Conservation (phyloP, 2,888 invertebrate genomes). For the Blomia tropicalis region DNA sequence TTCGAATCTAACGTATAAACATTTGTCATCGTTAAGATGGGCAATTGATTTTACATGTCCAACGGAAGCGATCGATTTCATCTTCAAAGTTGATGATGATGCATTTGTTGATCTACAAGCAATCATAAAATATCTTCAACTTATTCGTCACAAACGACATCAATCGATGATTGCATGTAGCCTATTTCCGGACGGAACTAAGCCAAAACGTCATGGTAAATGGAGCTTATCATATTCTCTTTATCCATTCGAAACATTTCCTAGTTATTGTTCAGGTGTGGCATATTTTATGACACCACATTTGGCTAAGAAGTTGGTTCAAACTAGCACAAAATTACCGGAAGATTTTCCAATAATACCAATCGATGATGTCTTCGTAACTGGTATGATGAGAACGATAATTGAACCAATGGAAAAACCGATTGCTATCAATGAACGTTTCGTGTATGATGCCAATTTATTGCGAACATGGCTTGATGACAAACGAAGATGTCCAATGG, state of each 20-base stretch:
- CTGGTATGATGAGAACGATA: conserved; percentile 20
- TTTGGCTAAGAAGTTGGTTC: conserved; percentile 35
- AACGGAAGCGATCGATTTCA: conserved; percentile 28
- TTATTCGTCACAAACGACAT: not conserved
- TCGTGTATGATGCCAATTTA: conserved; percentile 16
- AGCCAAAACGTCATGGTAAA: conserved; percentile 38
- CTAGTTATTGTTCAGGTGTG: conserved; percentile 58
- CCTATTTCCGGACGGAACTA: conserved; percentile 33
- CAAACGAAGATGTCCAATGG: not conserved
- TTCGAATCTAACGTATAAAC: conserved; percentile 32
- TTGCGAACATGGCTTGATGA: conserved; percentile 22
- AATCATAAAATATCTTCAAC: conserved; percentile 29
- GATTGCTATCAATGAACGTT: conserved; percentile 21
- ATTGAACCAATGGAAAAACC: not conserved
- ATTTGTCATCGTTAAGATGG: conserved; percentile 33
- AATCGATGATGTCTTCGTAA: conserved; percentile 25
- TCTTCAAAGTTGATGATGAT: conserved; percentile 33
- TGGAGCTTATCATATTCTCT: conserved; percentile 57
- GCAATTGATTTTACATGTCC: conserved; percentile 29
- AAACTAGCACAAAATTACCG: not conserved
- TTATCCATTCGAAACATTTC: conserved; percentile 49
- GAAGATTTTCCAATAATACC: conserved; percentile 12
- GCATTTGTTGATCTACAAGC: conserved; percentile 32
- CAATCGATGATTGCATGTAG: conserved; percentile 42
- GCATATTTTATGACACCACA: conserved; percentile 51